Conservation (phyloP, 2,113 vertebrate genomes). For the Shinisaurus crocodilurus region DNA sequence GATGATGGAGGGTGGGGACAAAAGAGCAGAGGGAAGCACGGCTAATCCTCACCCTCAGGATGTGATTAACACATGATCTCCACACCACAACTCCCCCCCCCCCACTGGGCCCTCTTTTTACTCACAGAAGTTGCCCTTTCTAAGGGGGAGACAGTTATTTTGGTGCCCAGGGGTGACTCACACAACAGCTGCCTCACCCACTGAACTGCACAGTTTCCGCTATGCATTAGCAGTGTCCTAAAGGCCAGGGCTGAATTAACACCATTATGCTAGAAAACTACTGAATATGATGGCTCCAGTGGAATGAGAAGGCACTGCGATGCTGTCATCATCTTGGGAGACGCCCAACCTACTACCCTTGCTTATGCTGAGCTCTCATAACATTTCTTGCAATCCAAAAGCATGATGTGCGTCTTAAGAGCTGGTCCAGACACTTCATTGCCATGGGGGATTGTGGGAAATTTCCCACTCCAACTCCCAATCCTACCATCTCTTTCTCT, state of each 20-base stretch:
- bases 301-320: background rate
- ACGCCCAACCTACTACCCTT: background rate
- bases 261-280: background rate
- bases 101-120: conserved; percentile 28
- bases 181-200: conserved; percentile 49
- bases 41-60: conserved; percentile 33
- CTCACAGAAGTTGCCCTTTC: conserved; percentile 52
- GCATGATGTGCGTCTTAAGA: background rate
- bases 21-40: conserved; percentile 14
- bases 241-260: background rate
- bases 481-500: background rate
- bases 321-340: background rate
- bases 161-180: conserved; percentile 33
- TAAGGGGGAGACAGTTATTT: conserved; percentile 37
- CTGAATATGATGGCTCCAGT: background rate
- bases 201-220: background rate
- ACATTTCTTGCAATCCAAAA: background rate
- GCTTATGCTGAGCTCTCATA: background rate
- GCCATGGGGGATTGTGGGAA: background rate
- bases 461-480: background rate
- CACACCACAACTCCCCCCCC: conserved; percentile 9
- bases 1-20: background rate
- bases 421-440: background rate
- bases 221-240: background rate
- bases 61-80: conserved; percentile 63